phyloP scores from a whole-genome alignment of 2,888 invertebrate genomes.

The Dendrolimus houi region DNA sequence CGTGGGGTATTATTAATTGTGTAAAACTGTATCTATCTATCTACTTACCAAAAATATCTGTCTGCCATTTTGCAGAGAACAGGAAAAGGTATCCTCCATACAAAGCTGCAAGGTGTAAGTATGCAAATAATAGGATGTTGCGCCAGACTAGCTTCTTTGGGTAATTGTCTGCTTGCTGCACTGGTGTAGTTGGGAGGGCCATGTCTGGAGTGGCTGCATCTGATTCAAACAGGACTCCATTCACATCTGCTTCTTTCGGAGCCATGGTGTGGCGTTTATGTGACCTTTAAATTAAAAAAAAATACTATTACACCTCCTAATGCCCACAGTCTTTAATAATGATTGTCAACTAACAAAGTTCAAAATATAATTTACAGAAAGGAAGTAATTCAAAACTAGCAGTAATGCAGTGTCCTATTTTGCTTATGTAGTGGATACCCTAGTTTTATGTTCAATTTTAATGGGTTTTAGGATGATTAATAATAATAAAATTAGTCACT shows the following conservation, averaged over 20 bases:
- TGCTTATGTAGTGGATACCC: too few species aligned
- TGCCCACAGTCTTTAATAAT: too few species aligned
- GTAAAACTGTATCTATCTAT: too few species aligned
- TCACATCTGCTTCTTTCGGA: slow-evolving; percentile 56
- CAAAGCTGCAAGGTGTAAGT: slow-evolving; percentile 84
- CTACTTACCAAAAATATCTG: slow-evolving; percentile 82
- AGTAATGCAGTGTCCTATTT: too few species aligned
- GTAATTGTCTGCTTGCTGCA: slow-evolving; percentile 71
- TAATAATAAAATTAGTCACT: too few species aligned
- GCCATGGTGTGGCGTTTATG: slow-evolving; percentile 43
- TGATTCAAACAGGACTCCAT: slow-evolving; percentile 65
- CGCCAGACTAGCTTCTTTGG: slow-evolving; percentile 85
- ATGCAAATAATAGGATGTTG: slow-evolving; percentile 86
- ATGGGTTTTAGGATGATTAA: too few species aligned
- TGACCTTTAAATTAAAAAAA: slow-evolving; percentile 16
- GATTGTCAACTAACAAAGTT: too few species aligned
- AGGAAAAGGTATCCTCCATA: slow-evolving; percentile 85
- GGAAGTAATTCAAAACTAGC: too few species aligned
- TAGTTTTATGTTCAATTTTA: too few species aligned
- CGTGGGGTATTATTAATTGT: too few species aligned
- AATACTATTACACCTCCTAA: too few species aligned
- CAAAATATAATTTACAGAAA: too few species aligned
- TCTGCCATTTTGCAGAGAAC: slow-evolving; percentile 84
- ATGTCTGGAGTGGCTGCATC: slow-evolving; percentile 65
- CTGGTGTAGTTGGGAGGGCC: slow-evolving; percentile 46